phyloP scores from a whole-genome alignment of 2,888 invertebrate genomes.

The Balanococcus diminutus region DNA sequence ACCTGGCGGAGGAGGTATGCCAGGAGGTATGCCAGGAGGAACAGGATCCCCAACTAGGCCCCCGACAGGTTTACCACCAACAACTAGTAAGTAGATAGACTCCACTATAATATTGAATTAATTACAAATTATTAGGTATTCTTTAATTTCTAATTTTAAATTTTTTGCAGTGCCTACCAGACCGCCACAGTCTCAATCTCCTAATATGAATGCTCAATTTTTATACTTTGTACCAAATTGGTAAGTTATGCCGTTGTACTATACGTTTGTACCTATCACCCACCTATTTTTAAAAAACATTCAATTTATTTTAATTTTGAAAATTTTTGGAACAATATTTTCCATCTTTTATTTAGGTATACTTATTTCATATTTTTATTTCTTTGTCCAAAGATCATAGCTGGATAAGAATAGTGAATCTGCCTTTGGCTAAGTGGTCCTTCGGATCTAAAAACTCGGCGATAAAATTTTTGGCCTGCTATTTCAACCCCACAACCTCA shows the following conservation, averaged over 20 bases:
- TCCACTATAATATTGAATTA: too few relatives aligned
- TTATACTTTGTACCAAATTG: slow-evolving; percentile 44
- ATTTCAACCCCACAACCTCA: too few relatives aligned
- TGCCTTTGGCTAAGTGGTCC: too few relatives aligned
- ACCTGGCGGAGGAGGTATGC: not conserved
- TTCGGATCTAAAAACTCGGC: too few relatives aligned
- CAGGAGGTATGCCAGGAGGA: slow-evolving; percentile 11
- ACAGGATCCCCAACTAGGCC: slow-evolving; percentile 12
- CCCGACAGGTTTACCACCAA: slow-evolving; percentile 14
- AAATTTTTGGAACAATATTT: slow-evolving; percentile 27
- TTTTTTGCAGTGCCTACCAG: slow-evolving; percentile 17
- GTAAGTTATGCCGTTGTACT: not conserved
- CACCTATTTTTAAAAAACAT: not conserved
- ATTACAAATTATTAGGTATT: not conserved
- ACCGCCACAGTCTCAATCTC: slow-evolving; percentile 33
- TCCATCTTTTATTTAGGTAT: not conserved
- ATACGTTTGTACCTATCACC: too few relatives aligned
- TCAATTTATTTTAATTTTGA: not conserved
- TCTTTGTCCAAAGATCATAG: too few relatives aligned
- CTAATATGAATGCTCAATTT: slow-evolving; percentile 46
- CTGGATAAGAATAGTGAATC: too few relatives aligned
- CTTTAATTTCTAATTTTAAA: not conserved
- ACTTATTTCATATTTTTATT: not conserved
- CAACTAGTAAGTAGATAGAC: not conserved
- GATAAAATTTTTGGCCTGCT: too few relatives aligned